These are phyloP conservation scores for Pocillopora meandrina DNA, from an alignment of 92 coral and sea anemone genomes.

Conservation along the genomic window DNA sequence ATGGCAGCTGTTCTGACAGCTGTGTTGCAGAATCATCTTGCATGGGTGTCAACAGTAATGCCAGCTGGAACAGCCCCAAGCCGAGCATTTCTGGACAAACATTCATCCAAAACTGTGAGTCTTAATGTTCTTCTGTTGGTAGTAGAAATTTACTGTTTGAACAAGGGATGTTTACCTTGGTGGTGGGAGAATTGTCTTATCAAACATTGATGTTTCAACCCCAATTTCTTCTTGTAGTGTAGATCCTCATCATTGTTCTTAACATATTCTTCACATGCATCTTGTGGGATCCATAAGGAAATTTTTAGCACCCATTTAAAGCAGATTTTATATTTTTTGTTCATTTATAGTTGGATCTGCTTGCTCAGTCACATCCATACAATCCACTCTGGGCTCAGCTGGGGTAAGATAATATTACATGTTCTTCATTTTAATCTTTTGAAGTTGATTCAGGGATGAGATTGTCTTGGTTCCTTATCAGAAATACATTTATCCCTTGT, in stretches of 20 bases:
- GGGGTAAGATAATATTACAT: constrained; percentile 53
- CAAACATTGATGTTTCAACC: too few species aligned
- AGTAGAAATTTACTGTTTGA: neutral
- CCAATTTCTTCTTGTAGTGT: too few species aligned
- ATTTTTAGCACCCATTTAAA: neutral
- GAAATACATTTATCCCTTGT: neutral
- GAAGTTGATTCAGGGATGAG: neutral
- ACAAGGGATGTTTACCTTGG: too few species aligned
- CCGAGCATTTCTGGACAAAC: constrained; percentile 95
- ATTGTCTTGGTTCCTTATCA: neutral
- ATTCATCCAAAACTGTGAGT: constrained; percentile 86
- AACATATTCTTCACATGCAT: too few species aligned
- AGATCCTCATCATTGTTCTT: too few species aligned
- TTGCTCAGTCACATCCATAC: constrained; percentile 96
- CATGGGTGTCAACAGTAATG: constrained; percentile 98
- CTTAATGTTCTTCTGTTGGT: neutral
- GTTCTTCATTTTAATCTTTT: neutral
- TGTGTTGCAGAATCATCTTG: constrained; percentile 88
- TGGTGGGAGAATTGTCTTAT: too few species aligned
- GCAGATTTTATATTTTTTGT: neutral
- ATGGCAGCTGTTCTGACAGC: constrained; percentile 85
- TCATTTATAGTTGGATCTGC: constrained; percentile 72
- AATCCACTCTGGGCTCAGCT: constrained; percentile 99
- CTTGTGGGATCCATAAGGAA: too few species aligned
- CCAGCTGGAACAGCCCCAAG: constrained; percentile 91